Conservation (phyloP, 2,888 invertebrate species). For the Plutella xylostella region DNA sequence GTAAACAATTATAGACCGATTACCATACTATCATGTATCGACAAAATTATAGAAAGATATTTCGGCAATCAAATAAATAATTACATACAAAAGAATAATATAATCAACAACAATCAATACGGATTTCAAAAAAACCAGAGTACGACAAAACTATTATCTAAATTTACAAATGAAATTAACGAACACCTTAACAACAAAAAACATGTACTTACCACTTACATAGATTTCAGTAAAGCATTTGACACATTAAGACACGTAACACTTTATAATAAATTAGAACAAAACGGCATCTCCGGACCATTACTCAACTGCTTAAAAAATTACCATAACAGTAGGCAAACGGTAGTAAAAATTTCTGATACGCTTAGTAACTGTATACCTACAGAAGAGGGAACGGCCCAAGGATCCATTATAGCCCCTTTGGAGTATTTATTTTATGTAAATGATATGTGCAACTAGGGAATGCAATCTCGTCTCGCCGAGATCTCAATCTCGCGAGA, state of each 20-base stretch:
- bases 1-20: conserved; percentile 15
- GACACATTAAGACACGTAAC: conserved; percentile 1
- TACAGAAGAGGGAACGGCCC: neutral
- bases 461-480: too few species aligned
- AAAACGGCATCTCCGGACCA: conserved; percentile 5
- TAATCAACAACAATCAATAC: conserved; percentile 9
- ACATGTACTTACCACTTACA: conserved; percentile 2
- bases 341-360: neutral
- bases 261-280: neutral
- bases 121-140: conserved; percentile 12
- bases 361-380: neutral
- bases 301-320: conserved; percentile 3
- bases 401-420: neutral
- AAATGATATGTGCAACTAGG: too few species aligned
- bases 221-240: conserved; percentile 7
- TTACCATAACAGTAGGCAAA: conserved; percentile 3
- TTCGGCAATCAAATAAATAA: conserved; percentile 8
- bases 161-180: conserved; percentile 11
- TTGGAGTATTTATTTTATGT: too few species aligned
- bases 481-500: too few species aligned
- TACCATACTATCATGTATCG: conserved; percentile 11
- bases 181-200: conserved; percentile 6
- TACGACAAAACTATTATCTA: conserved; percentile 8
- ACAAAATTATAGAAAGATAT: conserved; percentile 12
- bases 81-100: conserved; percentile 5